Base-by-base conservation (phyloP, 2,113 vertebrate genomes). In the Amphiprion ocellaris region DNA sequence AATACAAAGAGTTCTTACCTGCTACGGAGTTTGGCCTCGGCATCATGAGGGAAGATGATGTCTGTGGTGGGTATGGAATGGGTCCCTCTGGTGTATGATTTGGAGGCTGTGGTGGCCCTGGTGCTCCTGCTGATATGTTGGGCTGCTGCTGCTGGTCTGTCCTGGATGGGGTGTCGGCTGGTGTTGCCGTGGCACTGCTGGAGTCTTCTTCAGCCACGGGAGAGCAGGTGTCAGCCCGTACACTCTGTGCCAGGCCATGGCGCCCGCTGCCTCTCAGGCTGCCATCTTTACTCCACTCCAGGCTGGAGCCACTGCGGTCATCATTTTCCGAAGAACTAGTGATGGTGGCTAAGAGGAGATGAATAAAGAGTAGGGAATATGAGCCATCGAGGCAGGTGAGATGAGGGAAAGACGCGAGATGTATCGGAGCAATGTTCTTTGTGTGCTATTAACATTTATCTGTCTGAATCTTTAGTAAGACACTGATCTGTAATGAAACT, bases 311-410 rank as follows among this genome's bases (percentile, higher is more conserved):
- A 41, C 98, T 98, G 69, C 97, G 97, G 92, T 99, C 98, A 77
- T 99, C 98, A 44, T 99, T 99, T 93, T 99, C 98, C 7, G 98
- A 99, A 19, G 98, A 99, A 93, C 97, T 99, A 73, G 98, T 99
- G 93, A 98, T 96, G 58, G 98, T 99, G 89, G 98, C 97, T 99
- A 88, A 88, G 90, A 83, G 19, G 2, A 65, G 71, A 78, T 53
- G 1, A 26, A 81, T 49, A 2, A 46, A 28, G 5, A 44, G 12
- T 4, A 52, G 11, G 28, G 17, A 58, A 56, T 65, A 59, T 74
- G 2, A 74, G 64, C 17, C 24, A 62, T 72, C 4, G 41, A 75
- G 41, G 21, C 30, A 44, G 49, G 47, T 68, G 65, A 58, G 56
- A 79, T 59, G 23, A 66, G 10, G 10, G 9, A 53, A 67, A 77